Percentiles rank a stretch among this genome's conserved stretches.
phyloP scores from a whole-genome alignment of 37 sponge, comb jelly and placozoan genomes.

The Halichondria panicea region DNA sequence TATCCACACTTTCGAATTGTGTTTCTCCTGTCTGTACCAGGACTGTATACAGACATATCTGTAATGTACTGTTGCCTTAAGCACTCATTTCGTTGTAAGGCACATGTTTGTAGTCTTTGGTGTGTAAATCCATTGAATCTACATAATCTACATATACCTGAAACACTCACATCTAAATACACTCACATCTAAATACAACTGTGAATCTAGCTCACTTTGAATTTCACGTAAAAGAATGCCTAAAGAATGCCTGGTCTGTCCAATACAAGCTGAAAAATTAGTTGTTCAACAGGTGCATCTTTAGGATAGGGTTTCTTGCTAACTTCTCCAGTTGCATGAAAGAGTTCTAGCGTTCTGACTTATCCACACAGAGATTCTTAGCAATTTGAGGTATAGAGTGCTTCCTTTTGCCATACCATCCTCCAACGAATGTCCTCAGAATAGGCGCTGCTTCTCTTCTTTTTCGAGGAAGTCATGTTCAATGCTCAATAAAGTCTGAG shows the following conservation, averaged over 20 bases:
- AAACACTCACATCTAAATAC: not conserved
- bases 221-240: not conserved
- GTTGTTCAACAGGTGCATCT: not conserved
- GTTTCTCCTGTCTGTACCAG: not conserved
- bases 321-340: not conserved
- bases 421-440: not conserved
- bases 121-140: not conserved
- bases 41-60: not conserved
- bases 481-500: no score
- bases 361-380: slow-evolving; percentile 8
- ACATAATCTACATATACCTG: not conserved
- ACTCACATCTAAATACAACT: not conserved
- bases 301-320: not conserved
- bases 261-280: not conserved
- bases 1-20: not conserved
- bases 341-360: not conserved
- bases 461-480: no score
- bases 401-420: not conserved
- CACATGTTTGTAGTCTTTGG: not conserved
- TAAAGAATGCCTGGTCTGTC: not conserved
- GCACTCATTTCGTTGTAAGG: not conserved
- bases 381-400: not conserved
- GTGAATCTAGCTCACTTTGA: not conserved
- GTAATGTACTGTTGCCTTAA: not conserved
- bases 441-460: no score